Evolutionary conservation across 37 sponge, comb jelly and placozoan genomes (phyloP).

Genomic region (Corticium candelabrum): DNA sequence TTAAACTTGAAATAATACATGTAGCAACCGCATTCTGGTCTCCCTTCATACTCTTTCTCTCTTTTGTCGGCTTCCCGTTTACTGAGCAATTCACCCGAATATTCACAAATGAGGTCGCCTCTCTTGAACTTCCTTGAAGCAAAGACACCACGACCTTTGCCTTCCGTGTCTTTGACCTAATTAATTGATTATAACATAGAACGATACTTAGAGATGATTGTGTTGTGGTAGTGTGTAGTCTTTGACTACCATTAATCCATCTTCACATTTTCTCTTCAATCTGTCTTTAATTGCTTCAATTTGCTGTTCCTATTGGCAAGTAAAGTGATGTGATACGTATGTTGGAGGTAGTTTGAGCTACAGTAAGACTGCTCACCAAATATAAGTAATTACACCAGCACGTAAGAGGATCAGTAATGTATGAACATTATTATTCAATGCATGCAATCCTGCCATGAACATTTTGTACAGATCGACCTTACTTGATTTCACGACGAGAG

Average conservation of each 20-base stretch:
- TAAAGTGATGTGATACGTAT: too few species aligned
- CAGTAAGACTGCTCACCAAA: too few species aligned
- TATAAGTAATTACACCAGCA: too few species aligned
- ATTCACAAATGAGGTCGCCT: conserved; percentile 79
- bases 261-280: not conserved
- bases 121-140: conserved; percentile 44
- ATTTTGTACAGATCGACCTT: too few species aligned
- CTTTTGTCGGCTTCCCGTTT: conserved; percentile 46
- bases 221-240: too few species aligned
- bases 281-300: not conserved
- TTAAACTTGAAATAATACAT: conserved; percentile 91
- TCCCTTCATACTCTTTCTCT: conserved; percentile 57
- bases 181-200: not conserved
- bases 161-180: conserved; percentile 13
- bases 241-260: not conserved
- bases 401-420: too few species aligned
- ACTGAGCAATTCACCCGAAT: conserved; percentile 70
- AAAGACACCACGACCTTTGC: conserved; percentile 80
- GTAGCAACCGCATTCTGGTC: conserved; percentile 72
- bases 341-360: too few species aligned
- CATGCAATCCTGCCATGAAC: too few species aligned
- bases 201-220: too few species aligned
- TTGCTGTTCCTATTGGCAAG: too few species aligned
- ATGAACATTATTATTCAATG: too few species aligned
- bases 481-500: too few species aligned